Evolutionary conservation across 2,797 vertebrate species (phyloP), one percentile per base, ranked within the genome.

Genomic region (Myripristis jacobus): DNA sequence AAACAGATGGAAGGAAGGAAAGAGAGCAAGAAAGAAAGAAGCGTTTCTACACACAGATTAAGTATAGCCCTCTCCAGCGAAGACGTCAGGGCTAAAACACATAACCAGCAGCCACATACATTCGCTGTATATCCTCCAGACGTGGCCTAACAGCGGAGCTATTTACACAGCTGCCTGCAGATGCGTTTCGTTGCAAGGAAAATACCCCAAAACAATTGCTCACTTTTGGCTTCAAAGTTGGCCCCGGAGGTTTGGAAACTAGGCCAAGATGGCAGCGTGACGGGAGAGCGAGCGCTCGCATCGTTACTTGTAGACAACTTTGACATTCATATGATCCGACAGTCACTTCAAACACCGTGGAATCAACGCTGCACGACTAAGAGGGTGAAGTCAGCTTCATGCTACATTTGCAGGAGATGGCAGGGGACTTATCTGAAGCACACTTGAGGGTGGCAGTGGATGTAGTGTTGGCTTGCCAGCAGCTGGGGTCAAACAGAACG

Each of bases 321-420:
- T 77, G 71, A 77, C 75, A 73, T 76, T 76, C 55, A 79, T 48
- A 43, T 43, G 27, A 76, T 79, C 46, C 73, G 52, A 82, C 78
- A 58, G 76, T 81, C 27, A 44, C 47, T 66, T 81, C 56, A 75
- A 63, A 86, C 53, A 64, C 16, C 10, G 10, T 46, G 31, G 73
- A 64, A 54, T 70, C 66, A 72, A 75, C 66, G 52, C 27, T 53
- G 38, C 11, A 51, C 29, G 51, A 38, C 48, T 56, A 19, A 68
- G 74, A 44, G 29, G 18, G 9, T 57, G 9, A 66, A 24, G 58
- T 60, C 31, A 61, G 63, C 41, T 21, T 55, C 46, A 61, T 13
- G 61, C 47, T 41, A 57, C 41, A 48, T 72, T 57, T 61, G 53
- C 63, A 46, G 66, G 0, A 0, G 19, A 38, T 19, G 12, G 47